Evolutionary conservation across 2,888 invertebrate species (phyloP).

Genomic region (Cantharis flavilabris): DNA sequence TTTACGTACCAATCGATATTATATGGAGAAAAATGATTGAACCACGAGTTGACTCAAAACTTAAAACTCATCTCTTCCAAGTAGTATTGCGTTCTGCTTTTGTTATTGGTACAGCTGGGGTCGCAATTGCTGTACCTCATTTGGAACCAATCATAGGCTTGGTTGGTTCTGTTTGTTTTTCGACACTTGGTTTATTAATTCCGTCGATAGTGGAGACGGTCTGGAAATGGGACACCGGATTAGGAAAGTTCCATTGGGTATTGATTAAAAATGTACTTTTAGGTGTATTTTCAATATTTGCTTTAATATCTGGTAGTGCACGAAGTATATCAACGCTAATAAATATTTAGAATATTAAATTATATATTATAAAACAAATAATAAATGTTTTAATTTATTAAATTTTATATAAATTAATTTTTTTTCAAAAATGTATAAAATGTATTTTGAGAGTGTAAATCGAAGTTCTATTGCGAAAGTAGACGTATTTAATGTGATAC

Average conservation of each 20-base stretch:
- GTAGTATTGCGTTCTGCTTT: slow-evolving; percentile 58
- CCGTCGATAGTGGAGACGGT: slow-evolving; percentile 76
- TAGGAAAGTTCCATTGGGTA: slow-evolving; percentile 68
- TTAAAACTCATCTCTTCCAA: slow-evolving; percentile 60
- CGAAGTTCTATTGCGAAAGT: neutral
- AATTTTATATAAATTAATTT: neutral
- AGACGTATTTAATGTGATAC: neutral
- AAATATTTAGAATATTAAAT: neutral
- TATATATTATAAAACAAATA: neutral
- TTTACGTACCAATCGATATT: slow-evolving; percentile 92
- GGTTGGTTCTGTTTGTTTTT: slow-evolving; percentile 78
- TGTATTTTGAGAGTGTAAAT: neutral
- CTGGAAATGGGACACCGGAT: slow-evolving; percentile 68
- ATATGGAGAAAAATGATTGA: slow-evolving; percentile 76
- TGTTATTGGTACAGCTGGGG: slow-evolving; percentile 65
- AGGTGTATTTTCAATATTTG: slow-evolving; percentile 66
- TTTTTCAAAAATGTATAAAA: neutral
- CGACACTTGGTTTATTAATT: slow-evolving; percentile 70
- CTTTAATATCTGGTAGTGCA: slow-evolving; percentile 66
- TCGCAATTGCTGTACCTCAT: slow-evolving; percentile 80
- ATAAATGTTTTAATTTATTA: neutral
- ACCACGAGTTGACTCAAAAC: slow-evolving; percentile 54
- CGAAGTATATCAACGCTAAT: slow-evolving; percentile 5
- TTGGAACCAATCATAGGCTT: slow-evolving; percentile 86
- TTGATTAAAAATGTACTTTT: slow-evolving; percentile 69